Percentiles rank a stretch among this genome's conserved stretches.
Evolutionary conservation across 2,113 vertebrate species (phyloP).

Genomic region (Colossoma macropomum): DNA sequence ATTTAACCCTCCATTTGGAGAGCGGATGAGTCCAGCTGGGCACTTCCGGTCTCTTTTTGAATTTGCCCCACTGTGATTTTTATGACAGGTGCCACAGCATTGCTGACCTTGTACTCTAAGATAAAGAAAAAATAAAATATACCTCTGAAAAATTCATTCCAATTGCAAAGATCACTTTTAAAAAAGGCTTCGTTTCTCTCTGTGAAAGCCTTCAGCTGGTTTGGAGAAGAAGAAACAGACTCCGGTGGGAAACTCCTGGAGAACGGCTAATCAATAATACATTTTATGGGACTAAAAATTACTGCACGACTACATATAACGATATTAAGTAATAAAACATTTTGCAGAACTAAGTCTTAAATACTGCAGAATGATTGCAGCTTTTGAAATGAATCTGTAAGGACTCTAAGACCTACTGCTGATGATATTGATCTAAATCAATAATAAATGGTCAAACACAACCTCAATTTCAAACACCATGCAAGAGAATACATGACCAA

Average conservation of each 20-base stretch:
- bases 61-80: background rate
- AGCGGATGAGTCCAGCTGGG: background rate
- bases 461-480: no score
- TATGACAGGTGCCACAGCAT: background rate
- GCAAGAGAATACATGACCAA: background rate
- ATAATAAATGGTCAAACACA: background rate
- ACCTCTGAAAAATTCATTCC: background rate
- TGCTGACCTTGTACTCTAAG: background rate
- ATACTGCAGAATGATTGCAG: background rate
- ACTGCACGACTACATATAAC: no score
- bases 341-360: background rate
- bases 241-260: background rate
- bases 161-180: background rate
- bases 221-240: background rate
- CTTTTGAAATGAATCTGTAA: background rate
- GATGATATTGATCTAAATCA: background rate
- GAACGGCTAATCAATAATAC: background rate
- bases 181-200: background rate
- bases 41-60: background rate
- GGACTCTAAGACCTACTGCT: background rate
- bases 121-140: background rate
- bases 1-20: background rate
- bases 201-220: background rate
- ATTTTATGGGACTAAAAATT: background rate
- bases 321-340: background rate